Percentiles rank a stretch among this genome's conserved stretches.
phyloP scores from a whole-genome alignment of 2,888 invertebrate genomes.

The Sylvicola fuscatus region DNA sequence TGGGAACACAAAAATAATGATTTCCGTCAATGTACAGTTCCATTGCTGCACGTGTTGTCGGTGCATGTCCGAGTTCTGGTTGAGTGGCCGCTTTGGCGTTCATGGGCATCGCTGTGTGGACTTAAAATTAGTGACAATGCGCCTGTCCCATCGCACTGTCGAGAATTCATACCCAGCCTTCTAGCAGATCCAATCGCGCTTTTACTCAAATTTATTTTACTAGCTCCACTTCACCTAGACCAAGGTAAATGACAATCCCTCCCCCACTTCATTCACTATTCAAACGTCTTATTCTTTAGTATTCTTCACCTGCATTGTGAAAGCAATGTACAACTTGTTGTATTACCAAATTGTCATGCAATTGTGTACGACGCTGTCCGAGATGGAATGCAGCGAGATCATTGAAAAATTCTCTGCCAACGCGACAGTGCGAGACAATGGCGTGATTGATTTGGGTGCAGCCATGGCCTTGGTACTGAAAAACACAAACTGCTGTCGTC shows the following conservation, averaged over 20 bases:
- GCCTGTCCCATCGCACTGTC: constrained; percentile 22
- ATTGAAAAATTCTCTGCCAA: constrained; percentile 15
- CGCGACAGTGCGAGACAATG: constrained; percentile 6
- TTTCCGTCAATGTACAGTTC: constrained; percentile 36
- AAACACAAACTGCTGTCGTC: constrained; percentile 18
- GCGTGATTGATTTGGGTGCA: constrained; percentile 15
- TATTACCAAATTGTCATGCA: constrained; percentile 79
- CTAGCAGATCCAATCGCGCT: constrained; percentile 71
- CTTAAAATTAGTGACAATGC: constrained; percentile 17
- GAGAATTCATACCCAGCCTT: constrained; percentile 51
- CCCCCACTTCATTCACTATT: neutral
- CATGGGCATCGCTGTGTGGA: constrained; percentile 25
- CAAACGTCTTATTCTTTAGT: constrained; percentile 33
- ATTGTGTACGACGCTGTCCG: constrained; percentile 45
- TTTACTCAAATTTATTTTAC: constrained; percentile 66
- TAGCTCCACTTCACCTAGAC: constrained; percentile 69
- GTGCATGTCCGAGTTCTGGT: constrained; percentile 59
- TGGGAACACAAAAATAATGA: no score
- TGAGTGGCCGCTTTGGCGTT: constrained; percentile 35
- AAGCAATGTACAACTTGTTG: constrained; percentile 68
- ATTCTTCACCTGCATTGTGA: constrained; percentile 73
- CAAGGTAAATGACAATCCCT: constrained; percentile 41
- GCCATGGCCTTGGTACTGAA: constrained; percentile 23
- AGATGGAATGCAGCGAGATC: constrained; percentile 37
- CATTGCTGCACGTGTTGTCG: constrained; percentile 70